Conservation (phyloP, 2,888 invertebrate species). For the Melieria crassipennis region DNA sequence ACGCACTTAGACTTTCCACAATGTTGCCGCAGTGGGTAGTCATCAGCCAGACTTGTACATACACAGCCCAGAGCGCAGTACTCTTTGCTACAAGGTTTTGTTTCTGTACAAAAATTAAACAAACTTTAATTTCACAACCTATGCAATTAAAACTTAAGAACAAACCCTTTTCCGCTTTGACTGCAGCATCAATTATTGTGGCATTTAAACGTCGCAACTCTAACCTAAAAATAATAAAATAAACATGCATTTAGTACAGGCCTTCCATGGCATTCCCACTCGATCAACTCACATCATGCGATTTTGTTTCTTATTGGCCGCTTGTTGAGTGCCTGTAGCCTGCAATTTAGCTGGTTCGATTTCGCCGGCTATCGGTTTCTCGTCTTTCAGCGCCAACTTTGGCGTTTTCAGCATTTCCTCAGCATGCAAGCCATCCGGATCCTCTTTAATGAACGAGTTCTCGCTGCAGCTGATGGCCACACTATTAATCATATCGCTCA, state of each 20-base stretch:
- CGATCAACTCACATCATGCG: conserved; percentile 55
- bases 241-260: background rate
- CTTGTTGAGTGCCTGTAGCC: conserved; percentile 27
- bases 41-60: conserved; percentile 70
- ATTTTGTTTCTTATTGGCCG: conserved; percentile 50
- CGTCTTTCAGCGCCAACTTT: conserved; percentile 13
- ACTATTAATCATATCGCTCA: conserved; percentile 70
- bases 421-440: conserved; percentile 47
- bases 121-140: background rate
- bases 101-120: conserved; percentile 43
- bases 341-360: background rate
- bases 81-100: conserved; percentile 67
- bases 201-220: conserved; percentile 74
- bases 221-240: conserved; percentile 46
- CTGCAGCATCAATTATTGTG: conserved; percentile 70
- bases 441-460: conserved; percentile 65
- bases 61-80: conserved; percentile 75
- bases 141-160: conserved; percentile 7
- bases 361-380: conserved; percentile 19
- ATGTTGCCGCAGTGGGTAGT: conserved; percentile 68
- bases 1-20: conserved; percentile 70
- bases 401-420: conserved; percentile 13
- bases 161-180: conserved; percentile 54
- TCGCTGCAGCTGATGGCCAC: conserved; percentile 72
- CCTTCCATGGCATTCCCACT: background rate